A percentile compares a stretch with the other conserved stretches of the same genome.
These are phyloP conservation scores for Pseudochromis fuscus DNA, from an alignment of 2,797 vertebrate genomes.

Conservation along the genomic window DNA sequence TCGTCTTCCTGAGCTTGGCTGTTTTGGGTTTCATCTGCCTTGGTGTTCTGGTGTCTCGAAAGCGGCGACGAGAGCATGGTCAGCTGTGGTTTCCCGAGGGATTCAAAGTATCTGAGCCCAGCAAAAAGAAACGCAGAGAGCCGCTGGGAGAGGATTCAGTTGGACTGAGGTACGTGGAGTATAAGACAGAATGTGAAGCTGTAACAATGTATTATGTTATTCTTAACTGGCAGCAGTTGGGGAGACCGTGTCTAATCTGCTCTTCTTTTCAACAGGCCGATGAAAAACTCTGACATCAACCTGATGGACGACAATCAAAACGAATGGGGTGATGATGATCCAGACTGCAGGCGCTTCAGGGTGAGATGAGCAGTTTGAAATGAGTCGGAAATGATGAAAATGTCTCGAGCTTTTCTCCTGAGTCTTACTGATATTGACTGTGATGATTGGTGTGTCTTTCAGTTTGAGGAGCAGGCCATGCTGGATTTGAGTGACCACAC, in stretches of 20 bases:
- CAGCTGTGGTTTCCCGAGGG: slow-evolving; percentile 98
- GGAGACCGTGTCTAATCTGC: slow-evolving; percentile 37
- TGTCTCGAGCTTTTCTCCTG: not conserved
- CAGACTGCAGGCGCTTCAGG: slow-evolving; percentile 93
- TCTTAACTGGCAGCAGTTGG: not conserved
- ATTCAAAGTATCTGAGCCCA: slow-evolving; percentile 93
- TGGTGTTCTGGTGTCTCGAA: slow-evolving; percentile 94
- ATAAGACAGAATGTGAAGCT: not conserved
- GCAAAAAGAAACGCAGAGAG: slow-evolving; percentile 96
- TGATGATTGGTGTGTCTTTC: slow-evolving; percentile 23
- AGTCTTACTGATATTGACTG: slow-evolving; percentile 13
- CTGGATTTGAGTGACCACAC: slow-evolving; percentile 91
- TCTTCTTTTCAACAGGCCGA: slow-evolving; percentile 75
- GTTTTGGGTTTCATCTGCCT: slow-evolving; percentile 88
- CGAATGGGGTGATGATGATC: slow-evolving; percentile 96
- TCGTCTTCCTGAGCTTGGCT: slow-evolving; percentile 86
- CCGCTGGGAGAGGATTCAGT: slow-evolving; percentile 97
- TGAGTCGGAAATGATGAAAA: not conserved
- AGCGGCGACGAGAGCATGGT: slow-evolving; percentile 94
- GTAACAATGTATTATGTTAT: not conserved
- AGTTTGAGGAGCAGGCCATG: slow-evolving; percentile 96
- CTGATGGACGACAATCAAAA: slow-evolving; percentile 99
- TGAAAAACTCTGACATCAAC: slow-evolving; percentile 94
- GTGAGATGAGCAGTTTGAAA: slow-evolving; percentile 78
- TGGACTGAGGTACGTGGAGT: slow-evolving; percentile 91